phyloP scores from a whole-genome alignment of 2,113 vertebrate species.

The Propithecus coquereli region DNA sequence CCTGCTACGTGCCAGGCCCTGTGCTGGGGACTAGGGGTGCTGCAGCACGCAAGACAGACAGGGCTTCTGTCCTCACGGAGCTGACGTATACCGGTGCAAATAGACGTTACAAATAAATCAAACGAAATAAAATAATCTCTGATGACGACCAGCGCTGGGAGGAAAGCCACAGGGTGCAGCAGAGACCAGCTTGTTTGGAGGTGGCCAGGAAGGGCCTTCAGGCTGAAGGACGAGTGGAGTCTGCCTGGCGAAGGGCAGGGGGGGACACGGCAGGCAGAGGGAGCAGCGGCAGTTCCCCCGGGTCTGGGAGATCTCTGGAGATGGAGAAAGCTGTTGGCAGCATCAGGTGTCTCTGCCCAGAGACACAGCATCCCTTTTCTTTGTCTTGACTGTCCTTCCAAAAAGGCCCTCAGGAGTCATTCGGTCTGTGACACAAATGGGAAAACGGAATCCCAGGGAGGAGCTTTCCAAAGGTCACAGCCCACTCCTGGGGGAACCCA shows the following conservation, averaged over 20 bases:
- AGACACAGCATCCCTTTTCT: neutral
- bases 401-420: neutral
- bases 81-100: neutral
- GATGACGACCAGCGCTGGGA: neutral
- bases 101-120: neutral
- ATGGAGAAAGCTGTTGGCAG: neutral
- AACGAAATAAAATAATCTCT: neutral
- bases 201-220: neutral
- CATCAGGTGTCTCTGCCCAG: neutral
- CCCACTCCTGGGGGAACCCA: rapidly evolving
- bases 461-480: neutral
- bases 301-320: neutral
- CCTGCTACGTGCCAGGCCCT: neutral
- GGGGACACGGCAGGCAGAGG: neutral
- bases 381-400: neutral
- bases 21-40: neutral
- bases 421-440: neutral
- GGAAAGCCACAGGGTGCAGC: no score
- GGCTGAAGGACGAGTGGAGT: neutral
- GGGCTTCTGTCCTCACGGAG: rapidly evolving
- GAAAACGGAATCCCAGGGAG: neutral
- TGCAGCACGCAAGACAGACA: neutral
- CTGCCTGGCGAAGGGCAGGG: neutral
- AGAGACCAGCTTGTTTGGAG: neutral
- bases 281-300: neutral